A percentile compares a stretch with the other conserved stretches of the same genome.
These are phyloP conservation scores for Mechanitis messenoides DNA, from an alignment of 2,888 invertebrate species.

Conservation along the genomic window DNA sequence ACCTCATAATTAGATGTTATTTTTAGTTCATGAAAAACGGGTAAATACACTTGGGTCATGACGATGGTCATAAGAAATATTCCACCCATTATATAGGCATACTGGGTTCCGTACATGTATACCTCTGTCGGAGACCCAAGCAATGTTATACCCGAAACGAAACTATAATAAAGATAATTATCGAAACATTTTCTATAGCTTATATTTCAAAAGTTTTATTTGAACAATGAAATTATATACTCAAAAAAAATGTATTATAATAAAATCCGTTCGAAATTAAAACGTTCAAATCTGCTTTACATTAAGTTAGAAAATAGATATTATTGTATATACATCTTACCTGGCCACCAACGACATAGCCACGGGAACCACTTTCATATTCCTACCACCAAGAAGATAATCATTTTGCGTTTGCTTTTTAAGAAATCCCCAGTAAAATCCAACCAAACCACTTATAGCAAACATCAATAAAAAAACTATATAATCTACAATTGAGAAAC, in stretches of 20 bases:
- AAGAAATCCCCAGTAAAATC: slow-evolving; percentile 88
- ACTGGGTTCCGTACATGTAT: slow-evolving; percentile 88
- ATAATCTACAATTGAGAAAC: slow-evolving; percentile 85
- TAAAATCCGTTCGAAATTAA: too few species aligned
- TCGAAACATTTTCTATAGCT: not conserved
- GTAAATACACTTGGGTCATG: slow-evolving; percentile 82
- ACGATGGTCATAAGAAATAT: slow-evolving; percentile 80
- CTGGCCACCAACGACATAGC: slow-evolving; percentile 91
- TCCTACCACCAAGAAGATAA: slow-evolving; percentile 88
- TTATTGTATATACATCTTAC: slow-evolving; percentile 50
- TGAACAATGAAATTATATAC: too few species aligned
- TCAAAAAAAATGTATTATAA: too few species aligned
- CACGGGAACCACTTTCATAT: slow-evolving; percentile 89
- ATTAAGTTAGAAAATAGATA: too few species aligned
- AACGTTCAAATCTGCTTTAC: too few species aligned
- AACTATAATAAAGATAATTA: slow-evolving; percentile 59
- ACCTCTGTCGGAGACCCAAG: slow-evolving; percentile 88
- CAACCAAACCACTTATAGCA: slow-evolving; percentile 84
- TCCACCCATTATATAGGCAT: slow-evolving; percentile 79
- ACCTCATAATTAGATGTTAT: slow-evolving; percentile 89
- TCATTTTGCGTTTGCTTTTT: slow-evolving; percentile 80
- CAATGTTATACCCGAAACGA: slow-evolving; percentile 86
- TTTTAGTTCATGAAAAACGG: slow-evolving; percentile 84
- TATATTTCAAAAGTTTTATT: too few species aligned
- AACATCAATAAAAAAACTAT: slow-evolving; percentile 86